A percentile compares a stretch with the other conserved stretches of the same genome.
These are phyloP conservation scores for Coilia nasus DNA, from an alignment of 2,797 vertebrate species.

Conservation along the genomic window DNA sequence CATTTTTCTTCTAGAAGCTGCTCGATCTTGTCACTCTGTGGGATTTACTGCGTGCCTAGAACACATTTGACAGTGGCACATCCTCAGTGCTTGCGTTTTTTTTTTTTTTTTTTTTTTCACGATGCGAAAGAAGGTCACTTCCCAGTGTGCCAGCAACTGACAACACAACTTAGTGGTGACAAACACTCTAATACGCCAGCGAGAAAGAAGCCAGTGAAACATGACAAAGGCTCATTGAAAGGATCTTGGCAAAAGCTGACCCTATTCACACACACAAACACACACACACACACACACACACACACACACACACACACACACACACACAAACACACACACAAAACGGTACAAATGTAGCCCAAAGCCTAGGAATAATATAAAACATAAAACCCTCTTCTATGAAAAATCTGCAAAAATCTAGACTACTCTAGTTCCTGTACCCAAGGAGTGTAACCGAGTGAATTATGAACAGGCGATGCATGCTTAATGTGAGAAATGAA, in stretches of 20 bases:
- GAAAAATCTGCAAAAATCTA: constrained; percentile 11
- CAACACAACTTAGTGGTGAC: constrained; percentile 30
- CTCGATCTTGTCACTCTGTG: neutral
- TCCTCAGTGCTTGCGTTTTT: neutral
- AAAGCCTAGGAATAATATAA: neutral
- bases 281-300: constrained; percentile 33
- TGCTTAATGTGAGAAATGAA: constrained; percentile 27
- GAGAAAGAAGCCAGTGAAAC: constrained; percentile 20
- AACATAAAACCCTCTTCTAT: constrained; percentile 4
- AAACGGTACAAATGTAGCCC: neutral
- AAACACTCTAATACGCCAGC: constrained; percentile 17
- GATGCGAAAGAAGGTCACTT: constrained; percentile 30
- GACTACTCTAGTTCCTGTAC: neutral
- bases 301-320: constrained; percentile 13
- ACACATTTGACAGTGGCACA: constrained; percentile 12
- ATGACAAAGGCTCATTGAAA: constrained; percentile 33
- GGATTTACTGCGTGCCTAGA: constrained; percentile 6
- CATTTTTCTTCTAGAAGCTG: neutral
- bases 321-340: neutral
- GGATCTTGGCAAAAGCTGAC: constrained; percentile 25
- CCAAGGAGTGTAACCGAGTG: constrained; percentile 18
- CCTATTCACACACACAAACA: constrained; percentile 23
- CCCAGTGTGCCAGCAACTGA: constrained; percentile 29
- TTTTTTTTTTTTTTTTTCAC: neutral
- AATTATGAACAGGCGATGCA: constrained; percentile 22